Evolutionary conservation across 2,113 vertebrate species (phyloP).

Genomic region (Orientallactaga bullata): DNA sequence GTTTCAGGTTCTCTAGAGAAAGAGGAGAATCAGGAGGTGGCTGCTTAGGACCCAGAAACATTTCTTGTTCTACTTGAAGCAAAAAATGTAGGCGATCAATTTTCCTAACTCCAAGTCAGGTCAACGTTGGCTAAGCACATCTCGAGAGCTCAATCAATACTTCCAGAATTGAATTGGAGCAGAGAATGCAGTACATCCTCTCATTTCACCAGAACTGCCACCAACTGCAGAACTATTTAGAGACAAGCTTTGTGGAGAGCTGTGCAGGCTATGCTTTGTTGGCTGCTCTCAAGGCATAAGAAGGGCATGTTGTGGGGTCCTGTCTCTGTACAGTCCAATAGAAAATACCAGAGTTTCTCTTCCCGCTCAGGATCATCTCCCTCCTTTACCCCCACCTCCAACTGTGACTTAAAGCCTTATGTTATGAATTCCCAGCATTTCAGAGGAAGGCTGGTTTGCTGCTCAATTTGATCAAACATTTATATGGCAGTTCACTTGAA

Average conservation of each 20-base stretch:
- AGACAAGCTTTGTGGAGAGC: background rate
- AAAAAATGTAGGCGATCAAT: background rate
- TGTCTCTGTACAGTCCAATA: background rate
- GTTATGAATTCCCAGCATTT: constrained; percentile 11
- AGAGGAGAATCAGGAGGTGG: background rate
- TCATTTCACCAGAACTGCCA: constrained; percentile 12
- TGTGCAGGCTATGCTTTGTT: constrained; percentile 16
- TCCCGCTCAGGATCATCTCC: background rate
- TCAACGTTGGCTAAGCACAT: constrained; percentile 38
- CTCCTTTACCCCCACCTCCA: background rate
- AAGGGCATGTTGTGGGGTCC: background rate
- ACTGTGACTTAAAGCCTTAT: background rate
- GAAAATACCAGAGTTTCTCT: constrained; percentile 19
- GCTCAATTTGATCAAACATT: constrained; percentile 41
- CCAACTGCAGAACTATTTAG: constrained; percentile 30
- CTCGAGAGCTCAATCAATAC: constrained; percentile 50
- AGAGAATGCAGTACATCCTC: constrained; percentile 46
- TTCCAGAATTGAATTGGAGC: constrained; percentile 51
- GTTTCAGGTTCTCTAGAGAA: background rate
- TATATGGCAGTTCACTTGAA: constrained; percentile 15
- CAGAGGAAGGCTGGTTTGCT: constrained; percentile 21
- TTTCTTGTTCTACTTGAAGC: background rate
- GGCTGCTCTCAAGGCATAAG: background rate
- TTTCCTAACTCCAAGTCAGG: constrained; percentile 21
- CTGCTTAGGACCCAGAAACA: background rate